Conservation (phyloP, 2,113 vertebrate genomes). For the Oplegnathus fasciatus region DNA sequence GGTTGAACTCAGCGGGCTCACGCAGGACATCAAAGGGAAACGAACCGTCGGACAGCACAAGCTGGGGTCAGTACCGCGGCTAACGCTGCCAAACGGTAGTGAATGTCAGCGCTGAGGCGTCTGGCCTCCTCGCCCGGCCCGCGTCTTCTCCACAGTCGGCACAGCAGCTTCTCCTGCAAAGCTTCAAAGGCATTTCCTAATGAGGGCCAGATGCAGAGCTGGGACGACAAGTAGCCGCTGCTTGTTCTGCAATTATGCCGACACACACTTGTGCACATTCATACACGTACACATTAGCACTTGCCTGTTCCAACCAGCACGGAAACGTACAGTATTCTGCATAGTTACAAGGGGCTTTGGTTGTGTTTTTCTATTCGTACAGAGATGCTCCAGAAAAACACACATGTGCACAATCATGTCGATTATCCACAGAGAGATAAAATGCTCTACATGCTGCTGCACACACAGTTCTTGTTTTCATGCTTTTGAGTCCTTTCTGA, state of each 20-base stretch:
- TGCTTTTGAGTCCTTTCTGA: neutral
- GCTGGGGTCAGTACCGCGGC: conserved; percentile 36
- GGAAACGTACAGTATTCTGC: neutral
- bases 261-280: neutral
- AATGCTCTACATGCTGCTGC: neutral
- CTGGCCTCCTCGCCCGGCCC: neutral
- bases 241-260: conserved; percentile 15
- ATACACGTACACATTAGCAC: neutral
- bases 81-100: conserved; percentile 18
- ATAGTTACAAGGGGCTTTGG: neutral
- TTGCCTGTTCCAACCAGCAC: neutral
- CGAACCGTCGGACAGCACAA: neutral
- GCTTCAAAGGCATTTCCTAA: conserved; percentile 66
- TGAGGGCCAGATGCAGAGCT: conserved; percentile 63
- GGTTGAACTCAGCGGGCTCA: conserved; percentile 42
- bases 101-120: conserved; percentile 43
- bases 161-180: conserved; percentile 49
- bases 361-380: rapidly evolving
- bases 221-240: conserved; percentile 47
- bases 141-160: conserved; percentile 12
- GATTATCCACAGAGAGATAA: neutral
- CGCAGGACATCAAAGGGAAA: conserved; percentile 56
- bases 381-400: neutral
- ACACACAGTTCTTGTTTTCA: neutral
- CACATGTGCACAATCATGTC: neutral